Conservation (phyloP, 2,888 invertebrate species). For the Eurytoma californica region DNA sequence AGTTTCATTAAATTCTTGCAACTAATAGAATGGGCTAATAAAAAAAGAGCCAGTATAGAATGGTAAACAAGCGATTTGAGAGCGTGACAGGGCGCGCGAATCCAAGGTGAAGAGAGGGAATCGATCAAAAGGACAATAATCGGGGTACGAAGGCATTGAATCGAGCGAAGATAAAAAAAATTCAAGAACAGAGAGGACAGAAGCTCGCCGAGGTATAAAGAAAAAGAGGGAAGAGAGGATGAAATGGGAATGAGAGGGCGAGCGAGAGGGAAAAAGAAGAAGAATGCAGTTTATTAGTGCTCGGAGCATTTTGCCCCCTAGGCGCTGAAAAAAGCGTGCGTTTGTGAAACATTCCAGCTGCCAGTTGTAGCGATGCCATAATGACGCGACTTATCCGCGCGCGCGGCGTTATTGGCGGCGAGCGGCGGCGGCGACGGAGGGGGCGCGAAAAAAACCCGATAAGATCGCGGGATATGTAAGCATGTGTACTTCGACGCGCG, state of each 20-base stretch:
- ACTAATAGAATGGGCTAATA: too few species aligned
- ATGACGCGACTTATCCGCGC: conserved; percentile 40
- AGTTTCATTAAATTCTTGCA: too few species aligned
- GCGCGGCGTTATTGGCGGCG: conserved; percentile 7
- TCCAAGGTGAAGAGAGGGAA: not conserved
- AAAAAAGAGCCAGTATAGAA: not conserved
- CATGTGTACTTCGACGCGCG: conserved; percentile 32
- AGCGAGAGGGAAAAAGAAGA: conserved; percentile 51
- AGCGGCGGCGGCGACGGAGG: conserved; percentile 29
- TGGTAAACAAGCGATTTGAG: conserved; percentile 34
- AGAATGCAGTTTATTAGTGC: conserved; percentile 56
- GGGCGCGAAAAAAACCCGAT: conserved; percentile 32
- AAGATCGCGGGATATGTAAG: conserved; percentile 46
- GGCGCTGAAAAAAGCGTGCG: conserved; percentile 42
- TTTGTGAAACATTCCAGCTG: conserved; percentile 53
- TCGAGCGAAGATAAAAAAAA: conserved; percentile 43
- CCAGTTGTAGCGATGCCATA: conserved; percentile 48
- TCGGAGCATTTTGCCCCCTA: conserved; percentile 50
- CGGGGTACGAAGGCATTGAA: conserved; percentile 41
- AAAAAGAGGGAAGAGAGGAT: conserved; percentile 9
- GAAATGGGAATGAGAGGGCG: conserved; percentile 4
- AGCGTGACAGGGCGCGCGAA: conserved; percentile 10
- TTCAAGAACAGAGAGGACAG: conserved; percentile 18
- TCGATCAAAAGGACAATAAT: conserved; percentile 43
- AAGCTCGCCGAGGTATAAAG: conserved; percentile 1